Evolutionary conservation across 2,797 vertebrate species (phyloP).

Genomic region (Tokudaia muenninki): DNA sequence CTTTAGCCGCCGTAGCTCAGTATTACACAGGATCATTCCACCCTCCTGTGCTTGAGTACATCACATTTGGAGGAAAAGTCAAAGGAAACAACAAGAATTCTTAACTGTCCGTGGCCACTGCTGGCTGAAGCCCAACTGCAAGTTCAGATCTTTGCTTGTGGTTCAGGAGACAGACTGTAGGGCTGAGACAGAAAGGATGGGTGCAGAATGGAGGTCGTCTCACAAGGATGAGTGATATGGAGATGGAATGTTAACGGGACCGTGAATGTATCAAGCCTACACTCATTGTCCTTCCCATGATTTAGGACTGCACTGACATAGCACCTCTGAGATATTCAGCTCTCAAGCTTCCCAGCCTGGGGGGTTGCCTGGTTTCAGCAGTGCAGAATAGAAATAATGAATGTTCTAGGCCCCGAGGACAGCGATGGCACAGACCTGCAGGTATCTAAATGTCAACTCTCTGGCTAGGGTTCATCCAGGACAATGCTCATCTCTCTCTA

Average conservation of each 20-base stretch:
- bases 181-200: neutral
- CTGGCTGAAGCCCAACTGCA: neutral
- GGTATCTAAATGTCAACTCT: too few species aligned
- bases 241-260: neutral
- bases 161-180: neutral
- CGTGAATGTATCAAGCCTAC: too few species aligned
- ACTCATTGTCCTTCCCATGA: too few species aligned
- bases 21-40: fast-evolving
- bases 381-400: neutral
- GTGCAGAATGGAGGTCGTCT: neutral
- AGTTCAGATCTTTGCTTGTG: neutral
- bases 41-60: fast-evolving
- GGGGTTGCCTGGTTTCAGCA: neutral
- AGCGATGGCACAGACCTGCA: neutral
- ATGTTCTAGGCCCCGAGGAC: neutral
- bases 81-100: neutral
- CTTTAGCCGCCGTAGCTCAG: fast-evolving
- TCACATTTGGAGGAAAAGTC: neutral
- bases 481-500: neutral
- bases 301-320: neutral
- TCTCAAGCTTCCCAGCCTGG: neutral
- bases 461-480: neutral
- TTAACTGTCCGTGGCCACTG: neutral
- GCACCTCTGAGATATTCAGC: neutral
- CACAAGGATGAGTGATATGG: neutral